Evolutionary conservation across 1,140 invertebrate species (phyloP).

Genomic region (Steinernema khuongi): DNA sequence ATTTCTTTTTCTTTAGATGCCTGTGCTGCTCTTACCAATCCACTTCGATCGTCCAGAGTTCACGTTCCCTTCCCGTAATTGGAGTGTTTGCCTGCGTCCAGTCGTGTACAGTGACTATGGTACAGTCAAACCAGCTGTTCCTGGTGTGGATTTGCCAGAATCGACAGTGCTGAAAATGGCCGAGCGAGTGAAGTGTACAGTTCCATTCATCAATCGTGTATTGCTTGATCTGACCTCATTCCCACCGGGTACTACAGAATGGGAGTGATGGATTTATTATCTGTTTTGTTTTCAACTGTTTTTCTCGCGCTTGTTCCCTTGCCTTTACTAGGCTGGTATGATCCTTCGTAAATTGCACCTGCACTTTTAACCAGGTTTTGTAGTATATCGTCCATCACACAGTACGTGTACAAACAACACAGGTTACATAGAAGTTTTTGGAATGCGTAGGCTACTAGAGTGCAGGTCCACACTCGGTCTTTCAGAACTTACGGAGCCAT

Average conservation of each 20-base stretch:
- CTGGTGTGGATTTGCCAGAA: not conserved
- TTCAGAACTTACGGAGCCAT: too few species aligned
- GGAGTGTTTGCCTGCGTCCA: not conserved
- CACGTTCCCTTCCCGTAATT: not conserved
- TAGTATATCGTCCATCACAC: too few species aligned
- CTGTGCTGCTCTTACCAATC: not conserved
- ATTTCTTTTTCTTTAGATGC: slow-evolving; percentile 5
- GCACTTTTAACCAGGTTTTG: too few species aligned
- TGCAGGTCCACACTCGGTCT: too few species aligned
- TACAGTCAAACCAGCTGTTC: not conserved
- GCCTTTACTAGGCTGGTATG: too few species aligned
- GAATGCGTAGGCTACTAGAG: too few species aligned
- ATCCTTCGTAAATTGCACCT: too few species aligned
- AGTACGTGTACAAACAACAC: too few species aligned
- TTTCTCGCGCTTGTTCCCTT: not conserved
- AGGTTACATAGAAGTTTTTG: too few species aligned
- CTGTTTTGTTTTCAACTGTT: not conserved
- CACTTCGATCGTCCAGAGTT: slow-evolving; percentile 8
- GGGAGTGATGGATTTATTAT: not conserved
- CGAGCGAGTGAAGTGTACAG: not conserved
- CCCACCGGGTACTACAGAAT: not conserved
- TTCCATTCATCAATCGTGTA: not conserved
- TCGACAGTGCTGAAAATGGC: not conserved
- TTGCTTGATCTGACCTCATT: not conserved
- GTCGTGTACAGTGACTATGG: not conserved